Evolutionary conservation across 2,113 vertebrate species (phyloP), one percentile per base, ranked within the genome.

Genomic region (Craseonycteris thonglongyai): DNA sequence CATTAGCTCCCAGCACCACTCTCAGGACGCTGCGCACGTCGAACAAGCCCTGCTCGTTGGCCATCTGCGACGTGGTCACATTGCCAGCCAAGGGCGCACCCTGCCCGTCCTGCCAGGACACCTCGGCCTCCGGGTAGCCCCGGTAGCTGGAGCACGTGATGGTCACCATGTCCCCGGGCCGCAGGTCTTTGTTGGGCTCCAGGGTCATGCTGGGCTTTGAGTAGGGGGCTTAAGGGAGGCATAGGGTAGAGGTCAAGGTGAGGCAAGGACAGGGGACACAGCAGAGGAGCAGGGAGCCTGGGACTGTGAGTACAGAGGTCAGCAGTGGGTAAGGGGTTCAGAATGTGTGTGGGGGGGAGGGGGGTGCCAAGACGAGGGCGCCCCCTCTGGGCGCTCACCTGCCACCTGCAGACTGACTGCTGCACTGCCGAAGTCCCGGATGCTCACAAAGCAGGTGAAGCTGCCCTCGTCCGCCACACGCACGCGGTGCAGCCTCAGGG

Each of bases 371-470:
- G 5, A 6, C 2, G 30, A 69, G 47, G n/a, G 35, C 0, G 0
- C 22, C n/a, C 99, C 26, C 47, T 35, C 38, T 16, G 24, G 1
- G 28, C 30, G 35, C 99, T 99, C 97, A 99, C 99, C 99, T 18
- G 99, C 99, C 88, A 99, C 99, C 97, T 99, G 99, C 95, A 99
- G 98, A 0, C 96, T 97, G 87, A 99, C 97, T 0, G 99, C 98
- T 0, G 98, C 99, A 0, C 98, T 99, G 96, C 96, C 92, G 54
- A 99, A 98, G 85, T 98, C 98, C 24, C 87, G 94, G 83, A 99
- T 98, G 16, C 98, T 98, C 92, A 99, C 99, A 0, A 99, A 99
- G 98, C 99, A 99, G 69, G 99, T 99, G 97, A 99, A 99, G 98
- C 98, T 99, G 96, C 99, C 99, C 96, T 99, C 99, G 1, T 99